Conservation (phyloP, 2,888 invertebrate species). For the Xanthorhoe spadicearia region DNA sequence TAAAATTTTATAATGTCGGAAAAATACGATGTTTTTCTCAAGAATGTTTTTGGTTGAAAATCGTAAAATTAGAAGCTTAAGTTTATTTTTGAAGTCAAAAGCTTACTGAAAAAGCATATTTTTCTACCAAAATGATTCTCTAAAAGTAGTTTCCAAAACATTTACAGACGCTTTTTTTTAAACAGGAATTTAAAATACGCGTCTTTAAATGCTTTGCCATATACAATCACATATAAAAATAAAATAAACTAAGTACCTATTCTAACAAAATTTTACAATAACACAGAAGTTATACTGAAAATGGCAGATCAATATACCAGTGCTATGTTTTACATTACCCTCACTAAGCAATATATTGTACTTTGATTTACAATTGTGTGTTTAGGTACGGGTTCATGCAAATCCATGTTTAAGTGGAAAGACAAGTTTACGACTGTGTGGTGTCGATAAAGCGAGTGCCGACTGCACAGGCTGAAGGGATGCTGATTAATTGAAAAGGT, state of each 20-base stretch:
- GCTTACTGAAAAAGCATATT: neutral
- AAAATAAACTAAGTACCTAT: too few relatives aligned
- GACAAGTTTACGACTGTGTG: constrained; percentile 64
- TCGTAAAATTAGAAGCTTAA: constrained; percentile 4
- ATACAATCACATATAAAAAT: too few relatives aligned
- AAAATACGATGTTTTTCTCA: constrained; percentile 31
- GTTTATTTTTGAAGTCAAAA: neutral
- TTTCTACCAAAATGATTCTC: too few relatives aligned
- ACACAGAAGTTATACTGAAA: too few relatives aligned
- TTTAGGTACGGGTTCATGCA: constrained; percentile 17
- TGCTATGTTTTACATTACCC: neutral
- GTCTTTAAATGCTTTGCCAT: too few relatives aligned
- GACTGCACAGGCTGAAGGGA: constrained; percentile 16
- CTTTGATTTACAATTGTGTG: constrained; percentile 25
- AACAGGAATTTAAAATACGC: too few relatives aligned
- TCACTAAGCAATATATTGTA: neutral
- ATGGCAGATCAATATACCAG: too few relatives aligned
- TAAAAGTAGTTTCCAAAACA: too few relatives aligned
- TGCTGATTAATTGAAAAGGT: constrained; percentile 55
- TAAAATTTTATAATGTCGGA: constrained; percentile 29
- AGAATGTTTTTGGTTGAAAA: constrained; percentile 16
- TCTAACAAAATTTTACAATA: too few relatives aligned
- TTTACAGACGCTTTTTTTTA: too few relatives aligned
- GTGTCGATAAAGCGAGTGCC: constrained; percentile 47
- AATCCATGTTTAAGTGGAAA: constrained; percentile 35